Conservation (phyloP, 2,113 vertebrate genomes). For the Dermatemys mawii region DNA sequence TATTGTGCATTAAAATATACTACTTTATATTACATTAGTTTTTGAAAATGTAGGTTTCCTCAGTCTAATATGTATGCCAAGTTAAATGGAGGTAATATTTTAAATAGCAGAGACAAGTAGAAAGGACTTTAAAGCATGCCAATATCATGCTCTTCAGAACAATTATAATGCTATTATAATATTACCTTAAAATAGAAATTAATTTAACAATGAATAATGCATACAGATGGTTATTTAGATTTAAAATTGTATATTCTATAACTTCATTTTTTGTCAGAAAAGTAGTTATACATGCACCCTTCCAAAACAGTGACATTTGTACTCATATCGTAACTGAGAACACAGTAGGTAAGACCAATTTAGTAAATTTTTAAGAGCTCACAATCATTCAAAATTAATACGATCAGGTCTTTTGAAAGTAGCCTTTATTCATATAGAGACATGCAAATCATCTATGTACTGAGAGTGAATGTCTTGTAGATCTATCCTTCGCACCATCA, state of each 20-base stretch:
- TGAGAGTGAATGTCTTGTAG: conserved; percentile 52
- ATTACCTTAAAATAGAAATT: no score
- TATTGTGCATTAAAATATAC: no score
- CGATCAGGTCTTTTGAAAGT: background rate
- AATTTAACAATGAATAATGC: no score
- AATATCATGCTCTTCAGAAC: no score
- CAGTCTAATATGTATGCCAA: no score
- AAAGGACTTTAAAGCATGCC: no score
- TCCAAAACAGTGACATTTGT: background rate
- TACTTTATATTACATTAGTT: no score
- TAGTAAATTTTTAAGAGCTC: background rate
- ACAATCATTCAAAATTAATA: conserved; percentile 19
- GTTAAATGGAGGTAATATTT: no score
- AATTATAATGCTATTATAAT: no score
- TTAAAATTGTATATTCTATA: background rate
- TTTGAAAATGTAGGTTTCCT: no score
- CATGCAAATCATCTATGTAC: conserved; percentile 56
- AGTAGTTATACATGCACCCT: background rate
- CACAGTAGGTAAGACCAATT: background rate
- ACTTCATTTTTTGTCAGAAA: background rate
- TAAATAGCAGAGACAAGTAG: no score
- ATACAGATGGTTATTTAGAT: background rate
- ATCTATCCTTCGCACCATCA: conserved; percentile 53
- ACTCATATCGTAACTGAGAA: no score
- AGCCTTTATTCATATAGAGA: conserved; percentile 6